Evolutionary conservation across 2,113 vertebrate species (phyloP).

Genomic region (Clarias magur): DNA sequence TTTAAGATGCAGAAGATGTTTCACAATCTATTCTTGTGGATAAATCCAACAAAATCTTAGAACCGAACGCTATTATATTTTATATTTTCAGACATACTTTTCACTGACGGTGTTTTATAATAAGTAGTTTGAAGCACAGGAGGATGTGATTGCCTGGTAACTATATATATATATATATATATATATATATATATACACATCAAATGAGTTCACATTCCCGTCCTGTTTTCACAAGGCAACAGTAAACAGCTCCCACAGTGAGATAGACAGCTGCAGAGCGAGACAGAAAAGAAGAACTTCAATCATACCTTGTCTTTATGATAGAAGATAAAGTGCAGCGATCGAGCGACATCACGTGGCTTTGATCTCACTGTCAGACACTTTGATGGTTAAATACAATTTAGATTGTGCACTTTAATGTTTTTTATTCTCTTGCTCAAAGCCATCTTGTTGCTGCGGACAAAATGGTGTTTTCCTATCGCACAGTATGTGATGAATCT

Average conservation of each 20-base stretch:
- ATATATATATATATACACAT: too few relatives aligned
- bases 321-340: slow-evolving; percentile 11
- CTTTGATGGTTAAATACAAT: slow-evolving; percentile 49
- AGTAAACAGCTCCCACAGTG: not conserved
- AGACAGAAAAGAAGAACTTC: slow-evolving; percentile 14
- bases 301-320: slow-evolving; percentile 26
- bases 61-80: not conserved
- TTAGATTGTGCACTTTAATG: slow-evolving; percentile 37
- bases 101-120: not conserved
- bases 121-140: slow-evolving; percentile 13
- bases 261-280: slow-evolving; percentile 11
- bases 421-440: not conserved
- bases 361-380: slow-evolving; percentile 35
- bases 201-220: not conserved
- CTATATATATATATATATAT: not conserved
- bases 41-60: not conserved
- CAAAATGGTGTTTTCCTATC: not conserved
- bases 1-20: not conserved
- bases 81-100: not conserved
- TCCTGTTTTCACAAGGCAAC: not conserved
- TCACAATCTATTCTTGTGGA: not conserved
- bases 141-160: slow-evolving; percentile 23
- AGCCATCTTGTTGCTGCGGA: not conserved
- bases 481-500: not conserved
- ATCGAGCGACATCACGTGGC: not conserved